Conservation (phyloP, 2,797 vertebrate genomes). For the Anguilla megastoma region DNA sequence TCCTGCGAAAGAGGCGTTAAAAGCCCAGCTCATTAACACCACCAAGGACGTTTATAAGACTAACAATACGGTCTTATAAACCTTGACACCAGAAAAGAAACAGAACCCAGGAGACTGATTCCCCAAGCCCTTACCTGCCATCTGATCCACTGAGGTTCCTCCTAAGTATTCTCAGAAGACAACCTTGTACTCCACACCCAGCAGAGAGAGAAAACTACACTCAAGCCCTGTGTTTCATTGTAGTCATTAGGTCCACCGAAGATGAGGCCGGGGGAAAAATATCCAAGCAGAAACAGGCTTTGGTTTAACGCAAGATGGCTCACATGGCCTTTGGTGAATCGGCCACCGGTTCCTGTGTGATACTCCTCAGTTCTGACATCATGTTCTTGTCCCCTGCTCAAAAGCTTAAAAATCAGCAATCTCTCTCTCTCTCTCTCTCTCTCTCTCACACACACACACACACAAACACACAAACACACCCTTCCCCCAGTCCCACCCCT, state of each 20-base stretch:
- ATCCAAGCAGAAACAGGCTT: conserved; percentile 50
- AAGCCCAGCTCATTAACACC: conserved; percentile 64
- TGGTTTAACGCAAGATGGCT: conserved; percentile 38
- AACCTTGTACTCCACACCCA: conserved; percentile 8
- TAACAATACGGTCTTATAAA: neutral
- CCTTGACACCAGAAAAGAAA: conserved; percentile 37
- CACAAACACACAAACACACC: conserved; percentile 51
- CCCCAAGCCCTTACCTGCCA: conserved; percentile 54
- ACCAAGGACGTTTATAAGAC: conserved; percentile 33
- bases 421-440: conserved; percentile 56
- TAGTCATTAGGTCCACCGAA: conserved; percentile 49
- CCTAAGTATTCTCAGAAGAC: neutral
- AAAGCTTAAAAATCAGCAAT: conserved; percentile 44
- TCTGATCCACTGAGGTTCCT: neutral
- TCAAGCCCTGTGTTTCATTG: conserved; percentile 54
- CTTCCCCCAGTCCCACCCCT: conserved; percentile 70
- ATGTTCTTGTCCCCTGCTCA: conserved; percentile 74
- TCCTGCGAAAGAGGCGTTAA: conserved; percentile 67
- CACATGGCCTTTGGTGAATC: conserved; percentile 60
- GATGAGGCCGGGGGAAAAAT: conserved; percentile 32
- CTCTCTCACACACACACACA: conserved; percentile 65
- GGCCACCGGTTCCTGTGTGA: conserved; percentile 62
- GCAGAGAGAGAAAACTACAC: neutral
- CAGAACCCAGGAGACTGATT: conserved; percentile 52
- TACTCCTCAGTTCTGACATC: conserved; percentile 76